A percentile compares a stretch with the other conserved stretches of the same genome.
phyloP scores from a whole-genome alignment of 2,888 invertebrate genomes.

The Brenthis ino region DNA sequence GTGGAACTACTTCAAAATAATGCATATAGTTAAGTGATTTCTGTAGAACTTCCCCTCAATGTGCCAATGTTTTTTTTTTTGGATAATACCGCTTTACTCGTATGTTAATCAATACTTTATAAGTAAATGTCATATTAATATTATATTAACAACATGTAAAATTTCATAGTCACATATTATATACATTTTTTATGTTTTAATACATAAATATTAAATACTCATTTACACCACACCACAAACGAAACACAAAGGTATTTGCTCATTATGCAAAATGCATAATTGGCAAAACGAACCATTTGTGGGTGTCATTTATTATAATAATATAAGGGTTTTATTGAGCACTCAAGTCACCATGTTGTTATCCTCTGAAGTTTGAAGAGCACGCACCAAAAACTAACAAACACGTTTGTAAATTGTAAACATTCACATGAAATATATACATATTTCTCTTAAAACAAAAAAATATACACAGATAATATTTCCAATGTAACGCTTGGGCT shows the following conservation, averaged over 20 bases:
- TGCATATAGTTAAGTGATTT: constrained; percentile 18
- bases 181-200: constrained; percentile 24
- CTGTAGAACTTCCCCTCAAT: constrained; percentile 25
- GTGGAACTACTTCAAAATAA: constrained; percentile 21
- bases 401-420: constrained; percentile 18
- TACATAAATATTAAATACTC: constrained; percentile 37
- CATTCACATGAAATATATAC: constrained; percentile 7
- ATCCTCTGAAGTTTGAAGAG: constrained; percentile 22
- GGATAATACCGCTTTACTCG: constrained; percentile 24
- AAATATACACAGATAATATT: too few species aligned
- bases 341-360: constrained; percentile 34
- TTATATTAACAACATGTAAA: constrained; percentile 20
- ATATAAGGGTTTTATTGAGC: constrained; percentile 24
- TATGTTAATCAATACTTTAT: constrained; percentile 21
- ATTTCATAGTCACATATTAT: constrained; percentile 21
- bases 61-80: constrained; percentile 23
- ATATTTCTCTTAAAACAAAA: too few species aligned
- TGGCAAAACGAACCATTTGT: constrained; percentile 69
- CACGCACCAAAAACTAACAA: constrained; percentile 34
- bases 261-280: constrained; percentile 80
- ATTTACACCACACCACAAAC: constrained; percentile 61
- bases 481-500: constrained; percentile 7
- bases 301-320: constrained; percentile 73
- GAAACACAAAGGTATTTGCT: constrained; percentile 74
- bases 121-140: constrained; percentile 16